phyloP scores from a whole-genome alignment of 2,113 vertebrate genomes.

The Elachura formosa region DNA sequence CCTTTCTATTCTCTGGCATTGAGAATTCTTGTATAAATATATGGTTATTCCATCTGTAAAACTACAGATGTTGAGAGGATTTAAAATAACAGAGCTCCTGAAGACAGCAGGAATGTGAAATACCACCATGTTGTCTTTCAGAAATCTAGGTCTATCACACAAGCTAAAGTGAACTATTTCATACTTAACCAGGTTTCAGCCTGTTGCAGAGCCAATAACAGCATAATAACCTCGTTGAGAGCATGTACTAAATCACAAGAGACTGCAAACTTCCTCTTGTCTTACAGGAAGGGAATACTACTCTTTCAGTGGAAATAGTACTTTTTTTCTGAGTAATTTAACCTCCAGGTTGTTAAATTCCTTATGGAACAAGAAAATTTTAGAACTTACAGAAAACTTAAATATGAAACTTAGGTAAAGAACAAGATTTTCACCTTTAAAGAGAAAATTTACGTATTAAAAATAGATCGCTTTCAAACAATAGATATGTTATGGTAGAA shows the following conservation, averaged over 20 bases:
- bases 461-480: background rate
- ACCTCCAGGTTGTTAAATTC: background rate
- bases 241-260: background rate
- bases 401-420: background rate
- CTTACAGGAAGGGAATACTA: background rate
- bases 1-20: background rate
- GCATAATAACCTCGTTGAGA: background rate
- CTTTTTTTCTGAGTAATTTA: background rate
- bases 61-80: background rate
- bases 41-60: background rate
- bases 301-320: background rate
- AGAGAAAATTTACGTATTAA: background rate
- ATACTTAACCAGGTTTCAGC: background rate
- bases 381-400: background rate
- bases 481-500: background rate
- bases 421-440: background rate
- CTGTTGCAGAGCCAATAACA: background rate
- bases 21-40: background rate
- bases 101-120: background rate
- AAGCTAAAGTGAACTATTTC: background rate
- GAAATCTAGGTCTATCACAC: background rate
- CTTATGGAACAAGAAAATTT: background rate
- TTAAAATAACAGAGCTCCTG: background rate
- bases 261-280: conserved; percentile 1
- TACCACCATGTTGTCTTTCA: background rate